Evolutionary conservation across 2,797 vertebrate genomes (phyloP), one percentile per base, ranked within the genome.

Genomic region (Sciurus carolinensis): DNA sequence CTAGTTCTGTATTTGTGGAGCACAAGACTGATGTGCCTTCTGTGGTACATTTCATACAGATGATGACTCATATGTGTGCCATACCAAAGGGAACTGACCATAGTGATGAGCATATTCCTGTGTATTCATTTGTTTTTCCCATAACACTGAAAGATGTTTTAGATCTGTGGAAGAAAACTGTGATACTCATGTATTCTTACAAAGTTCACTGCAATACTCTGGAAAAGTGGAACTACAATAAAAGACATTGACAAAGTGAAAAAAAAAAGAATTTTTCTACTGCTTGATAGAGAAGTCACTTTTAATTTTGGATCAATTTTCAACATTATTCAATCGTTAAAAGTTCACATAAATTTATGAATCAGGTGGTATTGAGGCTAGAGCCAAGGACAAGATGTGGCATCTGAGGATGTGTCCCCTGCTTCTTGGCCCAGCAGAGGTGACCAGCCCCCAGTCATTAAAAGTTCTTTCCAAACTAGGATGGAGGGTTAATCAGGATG

Each of bases 291-390:
- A 95, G 77, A 97, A 95, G 75, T 93, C 73, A 82, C 73, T 82
- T 96, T 83, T 93, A 84, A 93, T 82, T 96, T 95, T 90, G 80
- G 77, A 91, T 97, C 92, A 93, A 96, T 94, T 91, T 95, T 75
- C 92, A 95, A 88, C 79, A 90, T 88, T 79, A 92, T 54, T 90
- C 91, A 82, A 87, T 95, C 73, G 95, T 59, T 94, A 80, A 54
- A 91, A 91, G 89, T 64, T 64, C 93, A 82, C 82, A 73, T 47
- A 44, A 93, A 86, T 85, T 39, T 67, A 90, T 39, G 28, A 87
- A 82, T 89, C 86, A 8, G 24, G 3, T 62, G 59, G 59, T 26
- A 10, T 24, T 62, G 57, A 9, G 17, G 20, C 50, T n/a, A 52
- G 9, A n/a, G 30, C 33, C 18, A 12, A 79, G 33, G 17, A 22